Evolutionary conservation across 2,888 invertebrate genomes (phyloP), one percentile per base, ranked within the genome.

Genomic region (Stenolophus ochropezus): DNA sequence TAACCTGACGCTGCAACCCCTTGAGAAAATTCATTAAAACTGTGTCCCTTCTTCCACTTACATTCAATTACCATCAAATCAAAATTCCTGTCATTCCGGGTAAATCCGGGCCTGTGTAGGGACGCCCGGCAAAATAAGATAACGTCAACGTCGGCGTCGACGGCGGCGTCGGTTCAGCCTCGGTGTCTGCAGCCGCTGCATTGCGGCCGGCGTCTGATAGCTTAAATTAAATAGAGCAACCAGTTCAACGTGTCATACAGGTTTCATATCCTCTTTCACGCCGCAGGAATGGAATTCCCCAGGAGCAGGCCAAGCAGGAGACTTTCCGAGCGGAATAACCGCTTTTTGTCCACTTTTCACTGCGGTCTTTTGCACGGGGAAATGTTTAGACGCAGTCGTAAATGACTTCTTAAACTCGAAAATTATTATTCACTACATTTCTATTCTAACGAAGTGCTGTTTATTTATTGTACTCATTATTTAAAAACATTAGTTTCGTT

Each of bases 151-250:
- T n/a, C 61, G 58, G 6, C 6, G 61, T 49, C n/a, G 27, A 2
- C 23, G 51, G 21, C 23, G 47, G 14, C 74, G 74, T 4, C 33
- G 71, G n/a, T n/a, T n/a, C n/a, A n/a, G n/a, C n/a, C n/a, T n/a
- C n/a, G 6, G 33, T 27, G 25, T 42, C 71, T n/a, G 16, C n/a
- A 16, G 42, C 14, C 56, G 20, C 78, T 78, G 78, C 78, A 78
- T 49, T 78, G 78, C 78, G 78, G 78, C 27, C 58, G 42, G 21
- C 18, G 61, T 78, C 49, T 65, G 78, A 78, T 65, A 78, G 78
- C 78, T 78, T 78, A 78, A 78, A 78, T 65, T 78, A 78, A 65
- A 78, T 78, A 78, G 78, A 78, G 61, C 49, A 49, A 49, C 78
- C 47, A 78, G 78, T 78, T 78, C 78, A 78, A 42, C 33, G 65